Conservation (phyloP, 2,888 invertebrate species). For the Malthinus seriepunctatus region DNA sequence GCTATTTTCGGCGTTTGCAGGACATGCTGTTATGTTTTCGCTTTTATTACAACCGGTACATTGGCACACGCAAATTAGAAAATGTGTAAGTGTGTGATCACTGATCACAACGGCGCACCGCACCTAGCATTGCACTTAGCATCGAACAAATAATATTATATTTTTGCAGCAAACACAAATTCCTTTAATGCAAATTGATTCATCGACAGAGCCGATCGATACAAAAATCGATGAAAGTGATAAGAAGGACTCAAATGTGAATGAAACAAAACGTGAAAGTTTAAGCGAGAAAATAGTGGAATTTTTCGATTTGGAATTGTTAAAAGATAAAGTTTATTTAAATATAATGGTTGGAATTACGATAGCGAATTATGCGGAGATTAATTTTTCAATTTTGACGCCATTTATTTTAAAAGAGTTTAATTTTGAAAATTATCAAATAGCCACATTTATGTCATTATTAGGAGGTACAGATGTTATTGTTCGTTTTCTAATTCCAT, state of each 20-base stretch:
- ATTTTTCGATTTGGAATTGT: slow-evolving; percentile 72
- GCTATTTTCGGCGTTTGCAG: slow-evolving; percentile 67
- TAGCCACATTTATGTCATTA: slow-evolving; percentile 71
- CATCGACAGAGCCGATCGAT: neutral
- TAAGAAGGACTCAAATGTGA: neutral
- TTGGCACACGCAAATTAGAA: slow-evolving; percentile 66
- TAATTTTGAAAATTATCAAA: slow-evolving; percentile 62
- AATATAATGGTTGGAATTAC: slow-evolving; percentile 74
- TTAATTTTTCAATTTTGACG: slow-evolving; percentile 74
- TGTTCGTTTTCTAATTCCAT: slow-evolving; percentile 69
- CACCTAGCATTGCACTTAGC: too few species aligned
- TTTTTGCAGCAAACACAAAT: neutral
- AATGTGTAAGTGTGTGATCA: slow-evolving; percentile 17
- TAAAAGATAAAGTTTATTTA: slow-evolving; percentile 70
- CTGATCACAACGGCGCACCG: too few species aligned
- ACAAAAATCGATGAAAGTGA: neutral
- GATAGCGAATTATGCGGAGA: slow-evolving; percentile 70
- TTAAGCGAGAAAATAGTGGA: slow-evolving; percentile 64
- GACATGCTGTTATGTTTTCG: slow-evolving; percentile 70
- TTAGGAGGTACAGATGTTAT: slow-evolving; percentile 68
- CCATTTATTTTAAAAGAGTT: slow-evolving; percentile 74
- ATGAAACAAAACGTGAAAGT: slow-evolving; percentile 60
- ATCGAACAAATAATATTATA: too few species aligned
- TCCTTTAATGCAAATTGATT: neutral
- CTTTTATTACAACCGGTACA: slow-evolving; percentile 74